Conservation (phyloP, 2,888 invertebrate species). For the Steinernema carpocapsae region DNA sequence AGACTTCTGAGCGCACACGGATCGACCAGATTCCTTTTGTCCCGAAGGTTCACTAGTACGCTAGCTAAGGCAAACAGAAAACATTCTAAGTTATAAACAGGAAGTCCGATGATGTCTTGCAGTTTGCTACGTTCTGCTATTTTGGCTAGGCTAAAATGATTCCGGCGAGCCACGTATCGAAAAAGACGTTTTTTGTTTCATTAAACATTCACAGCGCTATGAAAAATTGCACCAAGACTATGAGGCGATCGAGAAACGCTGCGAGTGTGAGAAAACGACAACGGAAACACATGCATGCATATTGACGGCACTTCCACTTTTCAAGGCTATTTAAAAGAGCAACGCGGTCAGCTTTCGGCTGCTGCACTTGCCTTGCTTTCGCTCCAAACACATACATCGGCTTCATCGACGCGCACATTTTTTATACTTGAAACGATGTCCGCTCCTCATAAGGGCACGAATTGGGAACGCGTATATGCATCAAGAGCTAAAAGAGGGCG, state of each 20-base stretch:
- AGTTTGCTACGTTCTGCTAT: no score
- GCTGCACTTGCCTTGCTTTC: constrained; percentile 16
- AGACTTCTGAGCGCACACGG: constrained; percentile 6
- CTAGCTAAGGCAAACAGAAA: no score
- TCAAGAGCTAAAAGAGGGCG: background rate
- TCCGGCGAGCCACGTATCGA: background rate
- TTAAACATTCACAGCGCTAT: constrained; percentile 29
- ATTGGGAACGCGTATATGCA: constrained; percentile 10
- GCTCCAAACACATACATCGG: background rate
- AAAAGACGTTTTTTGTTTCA: constrained; percentile 32
- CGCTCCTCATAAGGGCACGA: constrained; percentile 5
- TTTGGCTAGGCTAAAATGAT: no score
- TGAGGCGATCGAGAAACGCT: constrained; percentile 1
- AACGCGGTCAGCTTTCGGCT: constrained; percentile 26
- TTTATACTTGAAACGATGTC: constrained; percentile 8
- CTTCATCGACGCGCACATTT: constrained; percentile 14
- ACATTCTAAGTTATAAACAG: no score
- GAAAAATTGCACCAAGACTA: background rate
- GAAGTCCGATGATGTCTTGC: no score
- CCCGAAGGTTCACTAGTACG: no score
- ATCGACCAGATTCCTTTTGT: background rate
- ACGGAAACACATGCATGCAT: constrained; percentile 31
- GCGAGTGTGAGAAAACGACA: background rate
- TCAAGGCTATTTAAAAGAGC: constrained; percentile 14
- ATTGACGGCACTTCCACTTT: constrained; percentile 27